Percentiles rank a stretch among this genome's conserved stretches.
Evolutionary conservation across 2,797 vertebrate species (phyloP).

Genomic region (Tauraco hartlaubi): DNA sequence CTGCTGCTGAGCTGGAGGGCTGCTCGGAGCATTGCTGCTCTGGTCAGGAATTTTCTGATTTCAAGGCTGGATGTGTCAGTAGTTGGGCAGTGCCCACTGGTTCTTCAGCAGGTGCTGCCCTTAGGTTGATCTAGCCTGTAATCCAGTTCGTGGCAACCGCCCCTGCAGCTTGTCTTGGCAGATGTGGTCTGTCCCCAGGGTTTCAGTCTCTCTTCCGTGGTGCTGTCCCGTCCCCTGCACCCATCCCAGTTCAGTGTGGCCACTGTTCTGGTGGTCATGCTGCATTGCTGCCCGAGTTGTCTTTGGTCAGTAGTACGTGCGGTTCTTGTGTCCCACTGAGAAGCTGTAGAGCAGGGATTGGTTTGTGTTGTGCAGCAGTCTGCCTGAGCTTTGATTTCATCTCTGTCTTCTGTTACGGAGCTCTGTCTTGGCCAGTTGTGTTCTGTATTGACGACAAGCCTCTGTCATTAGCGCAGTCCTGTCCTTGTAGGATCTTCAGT

Average conservation of each 20-base stretch:
- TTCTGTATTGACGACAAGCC: neutral
- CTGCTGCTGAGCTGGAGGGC: neutral
- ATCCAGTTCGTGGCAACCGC: neutral
- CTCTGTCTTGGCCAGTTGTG: neutral
- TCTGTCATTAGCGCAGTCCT: neutral
- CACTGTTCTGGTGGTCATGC: fast-evolving
- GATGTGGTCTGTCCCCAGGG: neutral
- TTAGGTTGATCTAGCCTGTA: neutral
- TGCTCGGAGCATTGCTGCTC: neutral
- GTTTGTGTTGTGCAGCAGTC: neutral
- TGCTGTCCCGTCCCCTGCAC: neutral
- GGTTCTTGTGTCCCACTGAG: neutral
- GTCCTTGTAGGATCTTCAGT: neutral
- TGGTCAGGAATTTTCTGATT: neutral
- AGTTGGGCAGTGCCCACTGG: neutral
- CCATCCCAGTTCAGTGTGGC: fast-evolving
- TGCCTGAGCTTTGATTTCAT: neutral
- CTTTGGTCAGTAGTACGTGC: neutral
- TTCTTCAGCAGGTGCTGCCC: neutral
- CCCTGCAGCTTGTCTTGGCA: neutral
- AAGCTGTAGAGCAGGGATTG: neutral
- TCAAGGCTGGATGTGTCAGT: neutral
- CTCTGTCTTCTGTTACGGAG: neutral
- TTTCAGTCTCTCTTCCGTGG: neutral
- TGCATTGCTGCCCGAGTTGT: neutral